Conservation (phyloP, 2,113 vertebrate species). For the Corythornis cristatus region DNA sequence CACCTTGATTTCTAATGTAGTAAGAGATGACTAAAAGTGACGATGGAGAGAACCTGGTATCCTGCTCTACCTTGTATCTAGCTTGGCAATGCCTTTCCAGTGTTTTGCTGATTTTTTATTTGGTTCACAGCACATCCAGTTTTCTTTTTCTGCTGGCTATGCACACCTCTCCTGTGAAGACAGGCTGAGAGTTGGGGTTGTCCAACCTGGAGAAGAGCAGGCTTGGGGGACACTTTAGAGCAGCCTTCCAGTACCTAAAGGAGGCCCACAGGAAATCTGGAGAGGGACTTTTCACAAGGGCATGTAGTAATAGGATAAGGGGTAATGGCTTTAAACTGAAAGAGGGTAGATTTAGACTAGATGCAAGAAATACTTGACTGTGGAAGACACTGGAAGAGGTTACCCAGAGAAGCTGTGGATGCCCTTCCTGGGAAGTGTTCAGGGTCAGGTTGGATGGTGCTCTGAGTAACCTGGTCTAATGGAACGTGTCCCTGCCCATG, state of each 20-base stretch:
- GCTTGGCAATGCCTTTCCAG: neutral
- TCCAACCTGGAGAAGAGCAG: neutral
- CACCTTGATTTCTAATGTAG: neutral
- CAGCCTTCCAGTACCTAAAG: neutral
- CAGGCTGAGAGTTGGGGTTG: neutral
- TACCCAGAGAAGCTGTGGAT: neutral
- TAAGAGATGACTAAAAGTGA: neutral
- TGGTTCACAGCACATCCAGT: neutral
- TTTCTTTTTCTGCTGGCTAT: neutral
- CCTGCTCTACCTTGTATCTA: neutral
- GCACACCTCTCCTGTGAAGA: neutral
- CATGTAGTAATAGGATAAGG: neutral
- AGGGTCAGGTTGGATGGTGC: neutral
- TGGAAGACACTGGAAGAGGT: neutral
- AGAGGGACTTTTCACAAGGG: neutral
- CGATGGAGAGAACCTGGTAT: neutral
- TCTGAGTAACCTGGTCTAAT: neutral
- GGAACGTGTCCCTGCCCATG: neutral
- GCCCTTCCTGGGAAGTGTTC: neutral
- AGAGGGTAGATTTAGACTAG: neutral
- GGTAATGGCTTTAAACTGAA: neutral
- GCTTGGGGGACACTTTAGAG: neutral
- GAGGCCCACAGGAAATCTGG: neutral
- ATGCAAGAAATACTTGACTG: neutral
- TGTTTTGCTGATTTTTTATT: neutral